Evolutionary conservation across 2,797 vertebrate species (phyloP), one percentile per base, ranked within the genome.

Genomic region (Coracias cyanogaster): DNA sequence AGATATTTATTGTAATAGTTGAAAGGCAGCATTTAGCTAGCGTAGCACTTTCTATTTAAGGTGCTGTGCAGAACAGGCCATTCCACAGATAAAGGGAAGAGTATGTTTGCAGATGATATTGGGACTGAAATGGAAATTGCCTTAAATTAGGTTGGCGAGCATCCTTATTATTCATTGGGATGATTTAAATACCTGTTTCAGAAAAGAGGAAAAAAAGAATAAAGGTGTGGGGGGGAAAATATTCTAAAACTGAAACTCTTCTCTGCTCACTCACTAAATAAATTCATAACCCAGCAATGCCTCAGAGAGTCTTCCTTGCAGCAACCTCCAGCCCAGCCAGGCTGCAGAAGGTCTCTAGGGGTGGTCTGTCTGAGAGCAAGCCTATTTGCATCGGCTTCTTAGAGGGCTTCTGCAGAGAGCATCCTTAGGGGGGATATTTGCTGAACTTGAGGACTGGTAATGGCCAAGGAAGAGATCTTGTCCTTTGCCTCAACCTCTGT

Each of bases 1-100:
- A 82, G 81, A 91, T 93, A 96, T 97, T 97, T 96, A 97, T 97
- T 97, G 89, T 97, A 86, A 97, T 95, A 96, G 84, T 86, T 81
- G 93, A 97, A 98, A 97, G 96, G 92, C 94, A 91, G 93, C 88
- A 83, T 97, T 97, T 97, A 97, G 82, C 92, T 79, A 65, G 85
- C 58, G 19, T 83, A 77, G 90, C 93, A 92, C 86, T 95, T 97
- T 94, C 96, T 97, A 96, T 97, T 97, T 97, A 95, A 97, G 89
- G 95, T 89, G 84, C 77, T 93, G 74, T 61, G 85, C 89, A 73
- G 73, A 86, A 73, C 58, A 92, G 94, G 92, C 91, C 85, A 89
- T 95, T 96, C 95, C 90, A 90, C 77, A 96, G 86, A 96, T 89
- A 97, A 90, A 91, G 86, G 80, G 81, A 86, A 96, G 96, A 86